These are phyloP conservation scores for Typhlichthys eigenmanni DNA, from an alignment of 2,797 vertebrate genomes.

Conservation along the genomic window DNA sequence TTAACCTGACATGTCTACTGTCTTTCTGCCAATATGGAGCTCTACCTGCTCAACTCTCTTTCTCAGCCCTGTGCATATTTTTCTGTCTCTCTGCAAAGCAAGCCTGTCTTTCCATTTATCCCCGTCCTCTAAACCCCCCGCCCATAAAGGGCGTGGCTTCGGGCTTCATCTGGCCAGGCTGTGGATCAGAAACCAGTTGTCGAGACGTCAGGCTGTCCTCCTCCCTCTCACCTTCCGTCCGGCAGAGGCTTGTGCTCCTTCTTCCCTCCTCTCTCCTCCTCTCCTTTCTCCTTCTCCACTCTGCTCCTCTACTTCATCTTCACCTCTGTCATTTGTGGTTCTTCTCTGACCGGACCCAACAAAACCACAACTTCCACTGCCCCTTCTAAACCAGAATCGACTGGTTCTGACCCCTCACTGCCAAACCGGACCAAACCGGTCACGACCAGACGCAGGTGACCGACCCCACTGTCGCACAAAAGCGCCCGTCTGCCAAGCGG, in stretches of 20 bases:
- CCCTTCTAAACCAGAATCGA: neutral
- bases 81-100: too few relatives aligned
- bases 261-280: constrained; percentile 10
- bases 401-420: neutral
- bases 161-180: too few relatives aligned
- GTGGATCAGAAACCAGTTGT: too few relatives aligned
- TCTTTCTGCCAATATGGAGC: too few relatives aligned
- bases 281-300: neutral
- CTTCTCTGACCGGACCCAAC: neutral
- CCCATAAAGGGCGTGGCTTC: too few relatives aligned
- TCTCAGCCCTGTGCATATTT: too few relatives aligned
- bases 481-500: neutral
- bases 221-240: constrained; percentile 15
- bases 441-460: neutral
- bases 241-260: constrained; percentile 4
- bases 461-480: neutral
- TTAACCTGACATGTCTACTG: too few relatives aligned
- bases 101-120: too few relatives aligned
- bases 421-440: neutral
- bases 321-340: neutral
- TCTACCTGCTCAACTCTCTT: too few relatives aligned
- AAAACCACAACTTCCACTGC: neutral
- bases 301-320: neutral
- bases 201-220: constrained; percentile 11
- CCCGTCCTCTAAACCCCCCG: too few relatives aligned